phyloP scores from a whole-genome alignment of 2,888 invertebrate genomes.

The Imbricaverruca yamaguchii region DNA sequence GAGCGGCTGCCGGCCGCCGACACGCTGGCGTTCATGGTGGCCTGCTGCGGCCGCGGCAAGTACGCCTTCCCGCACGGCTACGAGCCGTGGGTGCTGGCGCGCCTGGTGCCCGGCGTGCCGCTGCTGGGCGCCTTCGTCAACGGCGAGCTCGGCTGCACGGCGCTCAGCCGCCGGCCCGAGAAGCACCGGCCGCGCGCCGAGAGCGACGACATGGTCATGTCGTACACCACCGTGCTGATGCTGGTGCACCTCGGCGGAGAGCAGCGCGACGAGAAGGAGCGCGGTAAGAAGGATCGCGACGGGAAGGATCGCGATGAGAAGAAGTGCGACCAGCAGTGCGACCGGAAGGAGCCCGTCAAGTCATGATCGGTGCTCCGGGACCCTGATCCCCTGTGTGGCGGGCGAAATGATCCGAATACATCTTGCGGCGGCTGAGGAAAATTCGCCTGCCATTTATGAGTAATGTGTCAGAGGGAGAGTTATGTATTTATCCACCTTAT shows the following conservation, averaged over 20 bases:
- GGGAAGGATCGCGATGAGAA: not conserved
- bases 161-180: not conserved
- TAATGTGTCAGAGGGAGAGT: no score
- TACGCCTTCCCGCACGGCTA: not conserved
- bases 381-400: not conserved
- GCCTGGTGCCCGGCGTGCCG: not conserved
- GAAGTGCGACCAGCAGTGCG: not conserved
- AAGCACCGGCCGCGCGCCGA: not conserved
- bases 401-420: not conserved
- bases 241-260: not conserved
- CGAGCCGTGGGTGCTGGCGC: not conserved
- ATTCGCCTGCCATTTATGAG: not conserved
- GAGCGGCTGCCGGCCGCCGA: not conserved
- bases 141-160: not conserved
- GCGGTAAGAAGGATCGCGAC: not conserved
- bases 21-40: not conserved
- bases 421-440: not conserved
- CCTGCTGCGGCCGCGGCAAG: constrained; percentile 1
- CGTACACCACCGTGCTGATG: not conserved
- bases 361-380: not conserved
- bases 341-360: not conserved
- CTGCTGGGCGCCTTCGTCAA: constrained; percentile 3
- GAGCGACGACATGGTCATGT: not conserved
- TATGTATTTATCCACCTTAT: no score
- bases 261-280: not conserved